phyloP scores from a whole-genome alignment of 2,888 invertebrate genomes.

The Volucella inanis region DNA sequence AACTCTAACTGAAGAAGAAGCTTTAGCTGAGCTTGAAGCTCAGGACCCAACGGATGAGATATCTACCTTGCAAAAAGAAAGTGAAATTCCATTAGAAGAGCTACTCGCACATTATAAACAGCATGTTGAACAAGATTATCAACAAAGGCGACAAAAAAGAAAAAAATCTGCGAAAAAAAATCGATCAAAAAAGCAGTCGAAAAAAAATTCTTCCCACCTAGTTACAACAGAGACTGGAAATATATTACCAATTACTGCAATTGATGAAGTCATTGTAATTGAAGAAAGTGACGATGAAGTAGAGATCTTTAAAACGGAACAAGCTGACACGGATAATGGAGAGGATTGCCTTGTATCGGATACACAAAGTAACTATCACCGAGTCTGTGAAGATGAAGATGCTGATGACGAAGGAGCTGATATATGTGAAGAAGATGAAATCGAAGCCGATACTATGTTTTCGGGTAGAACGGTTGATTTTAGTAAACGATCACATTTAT shows the following conservation, averaged over 20 bases:
- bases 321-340: conserved; percentile 26
- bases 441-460: conserved; percentile 80
- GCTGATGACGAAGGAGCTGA: conserved; percentile 77
- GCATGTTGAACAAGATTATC: conserved; percentile 31
- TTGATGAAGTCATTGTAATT: conserved; percentile 59
- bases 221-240: neutral
- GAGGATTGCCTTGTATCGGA: conserved; percentile 26
- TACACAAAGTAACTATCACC: conserved; percentile 64
- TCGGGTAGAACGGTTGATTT: conserved; percentile 36
- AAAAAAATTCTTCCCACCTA: conserved; percentile 49
- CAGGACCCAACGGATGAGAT: conserved; percentile 95
- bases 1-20: conserved; percentile 98
- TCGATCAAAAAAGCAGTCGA: conserved; percentile 27
- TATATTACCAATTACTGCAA: neutral
- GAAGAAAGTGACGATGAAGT: conserved; percentile 69
- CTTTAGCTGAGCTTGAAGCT: conserved; percentile 92
- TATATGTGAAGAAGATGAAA: conserved; percentile 72
- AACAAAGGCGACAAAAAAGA: conserved; percentile 57
- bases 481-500: conserved; percentile 84
- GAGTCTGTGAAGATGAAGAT: conserved; percentile 81
- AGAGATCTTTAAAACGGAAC: conserved; percentile 48
- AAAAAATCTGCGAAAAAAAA: conserved; percentile 47
- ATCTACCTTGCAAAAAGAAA: conserved; percentile 93
- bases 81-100: conserved; percentile 98
- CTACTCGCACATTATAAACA: conserved; percentile 94